Conservation (phyloP, 2,888 invertebrate genomes). For the Athrips mouffetella region DNA sequence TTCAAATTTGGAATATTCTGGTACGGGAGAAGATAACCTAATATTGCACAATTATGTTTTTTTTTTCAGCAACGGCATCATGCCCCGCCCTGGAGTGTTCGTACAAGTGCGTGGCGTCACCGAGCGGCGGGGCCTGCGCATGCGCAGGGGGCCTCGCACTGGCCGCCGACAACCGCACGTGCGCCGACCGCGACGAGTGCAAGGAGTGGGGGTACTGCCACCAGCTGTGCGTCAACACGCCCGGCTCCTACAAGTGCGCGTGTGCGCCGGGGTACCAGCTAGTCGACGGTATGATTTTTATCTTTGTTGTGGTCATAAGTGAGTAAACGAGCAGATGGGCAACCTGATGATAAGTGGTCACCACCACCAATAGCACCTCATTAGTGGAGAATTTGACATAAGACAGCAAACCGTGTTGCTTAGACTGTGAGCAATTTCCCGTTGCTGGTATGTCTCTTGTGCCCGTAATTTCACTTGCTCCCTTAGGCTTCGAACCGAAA, state of each 20-base stretch:
- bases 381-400: too few species aligned
- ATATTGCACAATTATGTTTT: background rate
- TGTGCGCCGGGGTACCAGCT: constrained; percentile 89
- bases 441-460: too few species aligned
- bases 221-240: constrained; percentile 93
- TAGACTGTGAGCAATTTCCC: too few species aligned
- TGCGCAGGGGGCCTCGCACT: constrained; percentile 92
- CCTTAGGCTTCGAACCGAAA: too few species aligned
- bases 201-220: constrained; percentile 96
- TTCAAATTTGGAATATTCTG: too few species aligned
- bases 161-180: constrained; percentile 90
- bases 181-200: constrained; percentile 95
- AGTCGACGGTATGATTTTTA: too few species aligned
- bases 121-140: constrained; percentile 92
- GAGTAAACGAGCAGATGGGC: too few species aligned
- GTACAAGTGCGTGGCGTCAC: constrained; percentile 93
- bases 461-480: too few species aligned
- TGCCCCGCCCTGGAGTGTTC: constrained; percentile 93
- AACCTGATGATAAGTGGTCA: too few species aligned
- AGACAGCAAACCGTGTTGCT: too few species aligned
- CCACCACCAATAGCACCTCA: constrained; percentile 77
- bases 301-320: too few species aligned
- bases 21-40: too few species aligned
- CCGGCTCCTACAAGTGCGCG: constrained; percentile 88
- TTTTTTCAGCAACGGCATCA: constrained; percentile 82